phyloP scores from a whole-genome alignment of 92 coral and sea anemone species.

The Galaxea fascicularis region DNA sequence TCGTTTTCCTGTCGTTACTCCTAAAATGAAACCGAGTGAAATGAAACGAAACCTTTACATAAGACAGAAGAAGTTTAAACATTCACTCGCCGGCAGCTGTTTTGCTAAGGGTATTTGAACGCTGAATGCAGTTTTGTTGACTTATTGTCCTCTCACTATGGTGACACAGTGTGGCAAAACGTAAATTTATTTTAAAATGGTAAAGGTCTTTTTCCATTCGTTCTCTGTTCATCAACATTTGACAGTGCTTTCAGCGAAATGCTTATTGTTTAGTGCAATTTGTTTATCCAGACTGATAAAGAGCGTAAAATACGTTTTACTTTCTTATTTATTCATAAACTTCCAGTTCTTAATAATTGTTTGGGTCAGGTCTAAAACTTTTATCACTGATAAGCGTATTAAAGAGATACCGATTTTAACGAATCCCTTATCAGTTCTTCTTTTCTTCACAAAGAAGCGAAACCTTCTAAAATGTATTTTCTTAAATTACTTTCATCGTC shows the following conservation, averaged over 20 bases:
- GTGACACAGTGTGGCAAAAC: constrained; percentile 16
- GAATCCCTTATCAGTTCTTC: not conserved
- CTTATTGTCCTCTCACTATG: constrained; percentile 2
- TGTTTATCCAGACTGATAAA: not conserved
- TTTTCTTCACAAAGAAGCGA: constrained; percentile 12
- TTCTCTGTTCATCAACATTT: not conserved
- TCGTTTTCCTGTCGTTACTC: not conserved
- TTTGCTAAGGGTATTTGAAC: not conserved
- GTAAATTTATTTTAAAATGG: constrained; percentile 27
- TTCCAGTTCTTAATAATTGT: not conserved
- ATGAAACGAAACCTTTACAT: constrained; percentile 2
- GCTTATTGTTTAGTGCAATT: not conserved
- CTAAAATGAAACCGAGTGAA: not conserved
- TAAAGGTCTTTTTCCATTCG: not conserved
- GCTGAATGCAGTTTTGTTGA: constrained; percentile 34
- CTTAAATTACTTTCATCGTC: not conserved
- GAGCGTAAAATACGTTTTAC: not conserved
- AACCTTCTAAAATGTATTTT: constrained; percentile 1
- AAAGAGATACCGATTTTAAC: not conserved
- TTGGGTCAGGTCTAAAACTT: not conserved
- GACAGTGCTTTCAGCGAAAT: constrained; percentile 11
- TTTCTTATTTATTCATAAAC: no score
- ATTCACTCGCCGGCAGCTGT: constrained; percentile 25
- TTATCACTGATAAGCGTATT: not conserved
- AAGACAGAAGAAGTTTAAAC: not conserved